A percentile compares a stretch with the other conserved stretches of the same genome.
phyloP scores from a whole-genome alignment of 2,113 vertebrate species.

The Epinephelus moara region DNA sequence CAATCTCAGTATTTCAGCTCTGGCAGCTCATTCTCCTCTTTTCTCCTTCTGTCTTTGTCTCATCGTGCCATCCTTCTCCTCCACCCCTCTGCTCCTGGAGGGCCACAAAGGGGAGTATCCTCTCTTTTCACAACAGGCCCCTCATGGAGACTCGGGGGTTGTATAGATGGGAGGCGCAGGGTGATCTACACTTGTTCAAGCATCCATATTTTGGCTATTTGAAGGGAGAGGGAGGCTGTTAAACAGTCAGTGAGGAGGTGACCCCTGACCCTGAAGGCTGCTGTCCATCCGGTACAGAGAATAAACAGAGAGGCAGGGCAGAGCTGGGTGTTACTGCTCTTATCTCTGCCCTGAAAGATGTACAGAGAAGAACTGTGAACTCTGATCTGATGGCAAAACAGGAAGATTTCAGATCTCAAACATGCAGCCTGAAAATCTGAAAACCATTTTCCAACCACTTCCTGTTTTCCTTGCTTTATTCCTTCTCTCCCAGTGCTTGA shows the following conservation, averaged over 20 bases:
- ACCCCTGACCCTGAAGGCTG: slow-evolving; percentile 76
- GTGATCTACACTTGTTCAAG: slow-evolving; percentile 80
- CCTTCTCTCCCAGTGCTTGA: neutral
- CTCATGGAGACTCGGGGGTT: slow-evolving; percentile 40
- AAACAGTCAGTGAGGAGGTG: slow-evolving; percentile 75
- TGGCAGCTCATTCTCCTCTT: slow-evolving; percentile 69
- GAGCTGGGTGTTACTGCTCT: slow-evolving; percentile 10
- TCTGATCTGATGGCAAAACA: neutral
- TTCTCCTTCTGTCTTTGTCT: slow-evolving; percentile 65
- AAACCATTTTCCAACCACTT: neutral
- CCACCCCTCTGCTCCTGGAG: slow-evolving; percentile 59
- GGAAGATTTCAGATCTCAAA: neutral
- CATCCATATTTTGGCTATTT: slow-evolving; percentile 78
- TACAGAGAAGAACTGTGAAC: neutral
- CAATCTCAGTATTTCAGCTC: slow-evolving; percentile 73
- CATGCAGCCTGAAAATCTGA: neutral
- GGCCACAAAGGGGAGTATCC: slow-evolving; percentile 63
- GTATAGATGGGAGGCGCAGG: slow-evolving; percentile 70
- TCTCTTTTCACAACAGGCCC: slow-evolving; percentile 46
- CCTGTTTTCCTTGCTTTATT: neutral
- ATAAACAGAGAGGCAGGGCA: slow-evolving; percentile 58
- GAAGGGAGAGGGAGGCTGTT: slow-evolving; percentile 75
- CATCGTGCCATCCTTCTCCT: slow-evolving; percentile 41
- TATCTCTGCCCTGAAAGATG: neutral
- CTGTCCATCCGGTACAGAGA: slow-evolving; percentile 67